Conservation (phyloP, 2,888 invertebrate species). For the Coelopa pilipes region DNA sequence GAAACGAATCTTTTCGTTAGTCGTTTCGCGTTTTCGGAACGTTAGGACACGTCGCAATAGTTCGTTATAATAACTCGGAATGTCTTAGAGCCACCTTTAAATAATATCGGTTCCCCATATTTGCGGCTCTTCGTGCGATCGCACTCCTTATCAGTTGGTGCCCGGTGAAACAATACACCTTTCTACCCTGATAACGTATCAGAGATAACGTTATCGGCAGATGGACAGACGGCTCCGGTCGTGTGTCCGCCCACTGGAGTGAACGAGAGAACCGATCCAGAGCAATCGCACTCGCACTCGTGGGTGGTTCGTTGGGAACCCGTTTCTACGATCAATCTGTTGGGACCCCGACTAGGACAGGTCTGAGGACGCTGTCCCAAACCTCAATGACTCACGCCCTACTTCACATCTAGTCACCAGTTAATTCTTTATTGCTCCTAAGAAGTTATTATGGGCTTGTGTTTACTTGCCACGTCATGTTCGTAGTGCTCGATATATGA, state of each 20-base stretch:
- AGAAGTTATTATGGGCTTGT: no score
- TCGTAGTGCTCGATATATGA: no score
- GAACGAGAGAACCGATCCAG: background rate
- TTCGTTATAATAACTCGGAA: constrained; percentile 11
- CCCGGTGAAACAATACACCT: background rate
- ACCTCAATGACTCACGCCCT: no score
- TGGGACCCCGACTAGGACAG: background rate
- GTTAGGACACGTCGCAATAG: constrained; percentile 9
- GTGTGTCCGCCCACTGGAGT: background rate
- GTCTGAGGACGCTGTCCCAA: no score
- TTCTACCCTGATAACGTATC: constrained; percentile 3
- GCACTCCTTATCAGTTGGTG: constrained; percentile 5
- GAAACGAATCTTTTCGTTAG: no score
- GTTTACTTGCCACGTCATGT: no score
- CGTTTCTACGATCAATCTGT: background rate
- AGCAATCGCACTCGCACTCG: background rate
- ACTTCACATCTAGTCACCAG: no score
- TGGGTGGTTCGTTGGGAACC: background rate
- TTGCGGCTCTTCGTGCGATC: background rate
- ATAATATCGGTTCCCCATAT: constrained; percentile 15
- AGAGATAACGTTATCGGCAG: background rate
- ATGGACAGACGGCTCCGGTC: no score
- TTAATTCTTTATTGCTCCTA: no score
- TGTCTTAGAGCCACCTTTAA: constrained; percentile 20
- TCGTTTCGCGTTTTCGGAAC: background rate